Evolutionary conservation across 1,140 invertebrate species (phyloP), one percentile per base, ranked within the genome.

Genomic region (Sarcophaga bullata): DNA sequence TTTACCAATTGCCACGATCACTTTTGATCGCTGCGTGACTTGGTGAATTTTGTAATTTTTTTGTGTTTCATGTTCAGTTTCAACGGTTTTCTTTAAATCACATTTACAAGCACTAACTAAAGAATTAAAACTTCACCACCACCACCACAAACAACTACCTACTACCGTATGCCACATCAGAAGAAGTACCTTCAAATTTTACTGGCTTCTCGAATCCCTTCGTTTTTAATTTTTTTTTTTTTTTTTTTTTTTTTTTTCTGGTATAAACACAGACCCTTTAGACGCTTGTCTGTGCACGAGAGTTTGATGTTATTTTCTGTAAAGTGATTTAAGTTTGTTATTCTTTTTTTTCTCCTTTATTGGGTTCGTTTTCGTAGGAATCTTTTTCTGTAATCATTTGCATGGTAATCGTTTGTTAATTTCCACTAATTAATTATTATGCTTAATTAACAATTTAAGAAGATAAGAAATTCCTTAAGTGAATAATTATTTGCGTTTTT

Each of bases 361-460:
- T n/a, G 17, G 8, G 62, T 37, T 37, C 54, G 10, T 68, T 25
- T 68, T 25, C 54, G 15, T 58, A 9, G 7, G 62, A 68, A 68
- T 19, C 19, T n/a, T 68, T 68, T n/a, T 25, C 10, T 19, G 19
- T 10, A 52, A 19, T 8, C 19, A 68, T 68, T 68, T 68, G 62
- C 62, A 68, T 68, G 62, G 17, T 68, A 68, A 68, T 68, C 62
- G 62, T 68, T 68, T 68, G 62, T 68, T 68, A 68, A 68, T 68
- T 68, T 68, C 19, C 8, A 17, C 62, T 68, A 68, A 68, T 68
- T 68, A 68, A 68, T 68, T 68, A 68, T 17, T 68, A 68, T 68
- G 62, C 19, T 68, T 68, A 68, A 68, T 19, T 68, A 2, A 19
- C n/a, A 68, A 68, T 17, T 19, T 68, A 68, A 68, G n/a, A 58